These are phyloP conservation scores for Erebia palarica DNA, from an alignment of 2,888 invertebrate genomes.

Conservation along the genomic window DNA sequence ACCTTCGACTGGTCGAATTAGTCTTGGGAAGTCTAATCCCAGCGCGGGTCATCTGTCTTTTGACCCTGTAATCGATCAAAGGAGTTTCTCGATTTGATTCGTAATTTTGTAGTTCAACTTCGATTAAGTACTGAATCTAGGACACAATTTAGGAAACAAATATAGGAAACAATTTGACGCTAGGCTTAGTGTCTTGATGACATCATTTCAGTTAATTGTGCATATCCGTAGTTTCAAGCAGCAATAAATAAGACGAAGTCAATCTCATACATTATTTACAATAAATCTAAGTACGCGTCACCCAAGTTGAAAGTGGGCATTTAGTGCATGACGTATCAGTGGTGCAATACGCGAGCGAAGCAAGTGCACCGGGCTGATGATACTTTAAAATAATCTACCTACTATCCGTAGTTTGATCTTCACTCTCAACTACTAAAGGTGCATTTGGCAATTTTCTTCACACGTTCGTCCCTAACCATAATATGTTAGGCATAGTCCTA, in stretches of 20 bases:
- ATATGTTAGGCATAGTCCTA: too few relatives aligned
- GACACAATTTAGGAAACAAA: too few relatives aligned
- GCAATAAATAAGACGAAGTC: constrained; percentile 9
- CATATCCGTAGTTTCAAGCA: not conserved
- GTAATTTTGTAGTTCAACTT: not conserved
- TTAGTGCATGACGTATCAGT: not conserved
- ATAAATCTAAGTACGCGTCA: not conserved
- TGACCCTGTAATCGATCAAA: not conserved
- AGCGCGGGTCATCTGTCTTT: not conserved
- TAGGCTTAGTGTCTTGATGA: not conserved
- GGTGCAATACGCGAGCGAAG: too few relatives aligned
- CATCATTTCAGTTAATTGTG: constrained; percentile 1
- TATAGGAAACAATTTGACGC: not conserved
- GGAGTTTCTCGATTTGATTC: too few relatives aligned
- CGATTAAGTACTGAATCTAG: not conserved
- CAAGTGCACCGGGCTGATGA: too few relatives aligned
- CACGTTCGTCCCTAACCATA: too few relatives aligned
- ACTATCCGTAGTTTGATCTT: too few relatives aligned
- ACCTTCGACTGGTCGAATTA: too few relatives aligned
- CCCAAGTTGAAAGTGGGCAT: constrained; percentile 4
- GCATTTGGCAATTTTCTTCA: too few relatives aligned
- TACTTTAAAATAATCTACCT: too few relatives aligned
- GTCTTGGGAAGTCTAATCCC: too few relatives aligned
- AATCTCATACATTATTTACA: constrained; percentile 11
- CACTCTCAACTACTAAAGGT: too few relatives aligned